Conservation (phyloP, 2,888 invertebrate genomes). For the Notocelia uddmanniana region DNA sequence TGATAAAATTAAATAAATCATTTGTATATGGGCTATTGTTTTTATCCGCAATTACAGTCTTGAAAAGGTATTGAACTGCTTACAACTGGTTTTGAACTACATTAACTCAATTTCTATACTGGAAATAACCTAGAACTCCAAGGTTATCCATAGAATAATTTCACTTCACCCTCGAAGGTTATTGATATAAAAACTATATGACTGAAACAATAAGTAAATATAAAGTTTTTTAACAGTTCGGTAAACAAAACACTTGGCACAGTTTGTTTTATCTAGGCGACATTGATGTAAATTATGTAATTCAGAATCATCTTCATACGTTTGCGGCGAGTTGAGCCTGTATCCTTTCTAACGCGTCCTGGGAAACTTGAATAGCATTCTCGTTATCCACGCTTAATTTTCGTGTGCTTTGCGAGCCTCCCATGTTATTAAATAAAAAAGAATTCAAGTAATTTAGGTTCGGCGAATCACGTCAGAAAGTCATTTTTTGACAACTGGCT, state of each 20-base stretch:
- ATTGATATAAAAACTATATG: constrained; percentile 14
- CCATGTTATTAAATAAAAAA: constrained; percentile 81
- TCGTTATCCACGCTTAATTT: constrained; percentile 82
- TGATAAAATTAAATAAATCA: constrained; percentile 1
- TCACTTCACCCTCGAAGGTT: constrained; percentile 6
- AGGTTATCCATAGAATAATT: constrained; percentile 39
- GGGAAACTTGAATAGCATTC: constrained; percentile 81
- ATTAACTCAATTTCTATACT: neutral
- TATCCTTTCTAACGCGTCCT: constrained; percentile 81
- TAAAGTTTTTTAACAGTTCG: constrained; percentile 12
- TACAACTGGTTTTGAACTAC: neutral
- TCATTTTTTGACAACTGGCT: constrained; percentile 64
- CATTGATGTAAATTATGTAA: constrained; percentile 84
- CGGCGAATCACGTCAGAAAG: constrained; percentile 78
- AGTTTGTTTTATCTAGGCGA: constrained; percentile 66
- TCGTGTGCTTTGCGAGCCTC: constrained; percentile 85
- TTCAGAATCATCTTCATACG: constrained; percentile 74
- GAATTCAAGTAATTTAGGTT: constrained; percentile 67
- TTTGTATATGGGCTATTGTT: neutral
- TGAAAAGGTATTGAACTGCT: neutral
- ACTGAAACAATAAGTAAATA: constrained; percentile 15
- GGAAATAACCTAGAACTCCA: constrained; percentile 41
- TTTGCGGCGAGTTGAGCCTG: constrained; percentile 74
- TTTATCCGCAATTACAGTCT: neutral
- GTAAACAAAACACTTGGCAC: constrained; percentile 46